A percentile compares a stretch with the other conserved stretches of the same genome.
Evolutionary conservation across 2,888 invertebrate genomes (phyloP).

Genomic region (Deladenus siricidicola): DNA sequence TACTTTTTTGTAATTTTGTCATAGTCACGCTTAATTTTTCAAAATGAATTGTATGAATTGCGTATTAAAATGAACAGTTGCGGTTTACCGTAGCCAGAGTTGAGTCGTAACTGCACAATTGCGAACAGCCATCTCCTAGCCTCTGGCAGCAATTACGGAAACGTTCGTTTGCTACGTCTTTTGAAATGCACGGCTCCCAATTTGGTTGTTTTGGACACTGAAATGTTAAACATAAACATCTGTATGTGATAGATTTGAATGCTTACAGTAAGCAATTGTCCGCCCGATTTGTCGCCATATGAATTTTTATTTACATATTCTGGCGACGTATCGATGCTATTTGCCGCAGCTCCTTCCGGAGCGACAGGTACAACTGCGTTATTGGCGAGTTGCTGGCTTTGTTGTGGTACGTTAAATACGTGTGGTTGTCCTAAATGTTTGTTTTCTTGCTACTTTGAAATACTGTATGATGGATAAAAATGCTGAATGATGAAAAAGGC

Average conservation of each 20-base stretch:
- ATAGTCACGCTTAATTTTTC: no score
- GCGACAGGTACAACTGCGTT: neutral
- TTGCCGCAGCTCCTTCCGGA: neutral
- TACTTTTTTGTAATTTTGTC: neutral
- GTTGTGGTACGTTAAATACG: neutral
- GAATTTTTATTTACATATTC: conserved; percentile 29
- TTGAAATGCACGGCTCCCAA: conserved; percentile 51
- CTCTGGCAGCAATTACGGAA: conserved; percentile 49
- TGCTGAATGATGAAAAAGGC: no score
- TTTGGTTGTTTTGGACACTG: conserved; percentile 50
- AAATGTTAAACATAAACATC: neutral
- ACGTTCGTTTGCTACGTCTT: conserved; percentile 45
- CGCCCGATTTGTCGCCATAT: conserved; percentile 20
- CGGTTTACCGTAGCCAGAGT: conserved; percentile 46
- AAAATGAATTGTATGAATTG: neutral
- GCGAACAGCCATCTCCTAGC: conserved; percentile 49
- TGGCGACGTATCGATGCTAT: conserved; percentile 27
- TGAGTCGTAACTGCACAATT: conserved; percentile 50
- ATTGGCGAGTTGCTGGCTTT: neutral
- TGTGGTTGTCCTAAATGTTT: neutral
- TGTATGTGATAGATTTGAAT: neutral
- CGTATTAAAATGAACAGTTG: no score
- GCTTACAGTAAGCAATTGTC: neutral
- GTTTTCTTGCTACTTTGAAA: neutral
- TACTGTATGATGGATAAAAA: no score